A percentile compares a stretch with the other conserved stretches of the same genome.
Evolutionary conservation across 2,888 invertebrate genomes (phyloP).

Genomic region (Athrips mouffetella): DNA sequence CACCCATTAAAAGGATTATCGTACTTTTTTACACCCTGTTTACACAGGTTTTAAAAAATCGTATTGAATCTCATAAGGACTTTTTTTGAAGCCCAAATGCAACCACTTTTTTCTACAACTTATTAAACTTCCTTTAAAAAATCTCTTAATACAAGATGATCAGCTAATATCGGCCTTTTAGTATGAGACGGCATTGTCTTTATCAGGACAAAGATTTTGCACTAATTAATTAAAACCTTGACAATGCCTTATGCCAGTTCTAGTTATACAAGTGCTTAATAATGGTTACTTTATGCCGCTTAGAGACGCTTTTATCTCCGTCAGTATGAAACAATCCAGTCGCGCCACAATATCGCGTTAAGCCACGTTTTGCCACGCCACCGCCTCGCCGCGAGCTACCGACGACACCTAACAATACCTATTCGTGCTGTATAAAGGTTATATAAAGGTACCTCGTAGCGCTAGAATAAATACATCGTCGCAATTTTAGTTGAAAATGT

Average conservation of each 20-base stretch:
- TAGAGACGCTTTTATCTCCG: slow-evolving; percentile 19
- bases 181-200: not conserved
- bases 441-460: too few relatives aligned
- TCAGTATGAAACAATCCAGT: slow-evolving; percentile 53
- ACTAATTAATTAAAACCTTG: not conserved
- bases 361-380: slow-evolving; percentile 62
- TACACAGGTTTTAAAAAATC: too few relatives aligned
- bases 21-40: too few relatives aligned
- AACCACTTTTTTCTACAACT: too few relatives aligned
- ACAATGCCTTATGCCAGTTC: not conserved
- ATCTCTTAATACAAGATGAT: too few relatives aligned
- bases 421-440: not conserved
- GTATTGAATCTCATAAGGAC: too few relatives aligned
- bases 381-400: slow-evolving; percentile 35
- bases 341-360: slow-evolving; percentile 69
- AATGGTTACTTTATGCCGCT: not conserved
- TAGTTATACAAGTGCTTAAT: not conserved
- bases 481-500: too few relatives aligned
- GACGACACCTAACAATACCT: not conserved
- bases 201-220: not conserved
- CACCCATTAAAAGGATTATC: too few relatives aligned
- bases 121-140: too few relatives aligned
- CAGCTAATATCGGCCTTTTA: too few relatives aligned
- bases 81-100: too few relatives aligned
- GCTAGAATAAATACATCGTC: too few relatives aligned